These are phyloP conservation scores for Cosmia trapezina DNA, from an alignment of 2,888 invertebrate species.

Conservation along the genomic window DNA sequence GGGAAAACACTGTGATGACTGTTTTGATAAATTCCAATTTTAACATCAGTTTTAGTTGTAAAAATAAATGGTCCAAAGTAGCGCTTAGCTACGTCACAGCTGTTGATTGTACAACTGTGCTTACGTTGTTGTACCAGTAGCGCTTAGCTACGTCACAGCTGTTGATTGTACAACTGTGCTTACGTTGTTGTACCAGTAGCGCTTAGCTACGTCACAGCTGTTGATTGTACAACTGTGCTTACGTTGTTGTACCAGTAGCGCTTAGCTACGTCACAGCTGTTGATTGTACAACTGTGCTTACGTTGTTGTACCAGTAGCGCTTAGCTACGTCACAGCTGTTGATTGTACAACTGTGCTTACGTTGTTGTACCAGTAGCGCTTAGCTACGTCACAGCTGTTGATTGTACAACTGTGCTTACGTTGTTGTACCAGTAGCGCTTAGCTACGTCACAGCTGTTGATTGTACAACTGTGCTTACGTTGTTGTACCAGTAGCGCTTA, in stretches of 20 bases:
- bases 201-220: not conserved
- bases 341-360: not conserved
- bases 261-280: not conserved
- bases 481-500: not conserved
- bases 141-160: not conserved
- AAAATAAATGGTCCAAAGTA: conserved; percentile 1
- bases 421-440: not conserved
- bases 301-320: not conserved
- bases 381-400: not conserved
- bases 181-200: not conserved
- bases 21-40: conserved; percentile 11
- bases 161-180: not conserved
- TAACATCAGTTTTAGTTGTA: conserved; percentile 5
- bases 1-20: conserved; percentile 10
- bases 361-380: not conserved
- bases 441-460: not conserved
- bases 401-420: not conserved
- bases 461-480: not conserved
- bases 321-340: not conserved
- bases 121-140: not conserved
- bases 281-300: not conserved
- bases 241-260: not conserved
- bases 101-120: not conserved
- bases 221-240: not conserved
- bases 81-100: not conserved